Evolutionary conservation across 1,140 invertebrate genomes (phyloP).

Genomic region (Drosophila nannoptera): DNA sequence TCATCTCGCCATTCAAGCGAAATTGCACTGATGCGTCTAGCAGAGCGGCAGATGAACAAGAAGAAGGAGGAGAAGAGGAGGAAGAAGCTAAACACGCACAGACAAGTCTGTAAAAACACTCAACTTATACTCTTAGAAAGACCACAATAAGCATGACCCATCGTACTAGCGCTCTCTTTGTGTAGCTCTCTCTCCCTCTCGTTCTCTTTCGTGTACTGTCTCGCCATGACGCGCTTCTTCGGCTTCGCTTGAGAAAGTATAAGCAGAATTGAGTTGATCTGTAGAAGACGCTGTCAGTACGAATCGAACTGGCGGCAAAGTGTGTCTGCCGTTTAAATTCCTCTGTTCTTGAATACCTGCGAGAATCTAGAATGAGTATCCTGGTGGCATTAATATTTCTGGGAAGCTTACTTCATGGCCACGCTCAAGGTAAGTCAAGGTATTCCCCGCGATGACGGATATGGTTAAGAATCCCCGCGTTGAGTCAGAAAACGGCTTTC

Average conservation of each 20-base stretch:
- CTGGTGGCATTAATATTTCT: constrained; percentile 33
- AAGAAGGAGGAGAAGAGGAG: neutral
- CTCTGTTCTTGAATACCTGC: too few species aligned
- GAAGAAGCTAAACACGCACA: neutral
- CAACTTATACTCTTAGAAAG: neutral
- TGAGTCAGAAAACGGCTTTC: constrained; percentile 21
- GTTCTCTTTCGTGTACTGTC: neutral
- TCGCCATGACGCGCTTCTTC: neutral
- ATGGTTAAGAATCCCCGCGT: constrained; percentile 5
- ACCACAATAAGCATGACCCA: too few species aligned
- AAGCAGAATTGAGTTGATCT: constrained; percentile 17
- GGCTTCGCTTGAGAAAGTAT: neutral
- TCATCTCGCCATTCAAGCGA: constrained; percentile 46
- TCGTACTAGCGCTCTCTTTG: neutral
- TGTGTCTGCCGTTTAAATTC: too few species aligned
- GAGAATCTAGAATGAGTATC: constrained; percentile 27
- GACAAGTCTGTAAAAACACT: neutral
- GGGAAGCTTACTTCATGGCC: constrained; percentile 2
- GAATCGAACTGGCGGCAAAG: constrained; percentile 30
- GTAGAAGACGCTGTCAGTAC: constrained; percentile 47
- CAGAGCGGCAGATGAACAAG: neutral
- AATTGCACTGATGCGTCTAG: constrained; percentile 42
- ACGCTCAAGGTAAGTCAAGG: constrained; percentile 48
- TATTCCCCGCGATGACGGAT: neutral
- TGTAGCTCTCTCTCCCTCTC: neutral